Evolutionary conservation across 2,113 vertebrate species (phyloP), one percentile per base, ranked within the genome.

Genomic region (Leptosomus discolor): DNA sequence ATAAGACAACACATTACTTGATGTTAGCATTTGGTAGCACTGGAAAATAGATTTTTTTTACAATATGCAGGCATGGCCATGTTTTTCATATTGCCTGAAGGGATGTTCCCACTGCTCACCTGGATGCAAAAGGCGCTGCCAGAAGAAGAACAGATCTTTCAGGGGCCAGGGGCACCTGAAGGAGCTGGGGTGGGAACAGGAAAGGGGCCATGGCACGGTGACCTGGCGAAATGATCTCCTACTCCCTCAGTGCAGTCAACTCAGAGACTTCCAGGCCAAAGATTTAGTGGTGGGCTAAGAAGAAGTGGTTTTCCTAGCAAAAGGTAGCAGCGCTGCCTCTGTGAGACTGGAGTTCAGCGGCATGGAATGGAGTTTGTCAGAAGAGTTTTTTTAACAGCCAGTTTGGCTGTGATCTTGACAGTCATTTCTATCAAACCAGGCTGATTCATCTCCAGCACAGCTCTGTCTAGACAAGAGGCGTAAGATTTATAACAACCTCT

Each of bases 391-490:
- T 73, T 76, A 96, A 65, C 73, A 93, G 45, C 48, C 57, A 36
- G 19, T 90, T 91, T 93, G 90, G 87, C 92, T 96, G 91, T 82
- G 81, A 87, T 85, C 64, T 95, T 87, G 94, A 88, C 65, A 93
- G 69, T 36, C 65, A 32, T 71, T 81, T 89, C 73, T 85, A 75
- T 94, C 69, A 71, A 91, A 93, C 53, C 0, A 1, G 69, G 57
- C 57, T 93, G 93, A 96, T 68, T 94, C 65, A 76, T 90, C 92
- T 90, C 74, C 77, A 93, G 48, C 57, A 76, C 37, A 76, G 41
- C 45, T 88, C 87, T 79, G n/a, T 76, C 93, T 76, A 79, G 50
- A 70, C 74, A 79, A 90, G 61, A 93, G 57, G 60, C 2, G 1
- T 26, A 90, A 79, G 45, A 97, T 90, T 85, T 92, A 79, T 53